phyloP scores from a whole-genome alignment of 2,797 vertebrate species.

The Vireo griseus region DNA sequence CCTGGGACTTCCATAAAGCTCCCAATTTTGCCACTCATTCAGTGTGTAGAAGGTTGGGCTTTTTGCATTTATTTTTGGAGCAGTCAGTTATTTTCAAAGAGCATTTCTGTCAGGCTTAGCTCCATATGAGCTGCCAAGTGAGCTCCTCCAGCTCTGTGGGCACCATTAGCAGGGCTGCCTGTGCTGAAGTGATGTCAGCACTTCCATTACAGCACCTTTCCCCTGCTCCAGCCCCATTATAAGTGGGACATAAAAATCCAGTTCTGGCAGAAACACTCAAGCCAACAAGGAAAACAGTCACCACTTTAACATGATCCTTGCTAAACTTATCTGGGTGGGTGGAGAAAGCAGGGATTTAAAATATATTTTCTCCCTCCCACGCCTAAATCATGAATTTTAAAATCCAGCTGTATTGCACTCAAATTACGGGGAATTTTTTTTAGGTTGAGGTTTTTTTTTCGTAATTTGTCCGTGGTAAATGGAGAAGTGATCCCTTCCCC shows the following conservation, averaged over 20 bases:
- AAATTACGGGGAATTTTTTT: neutral
- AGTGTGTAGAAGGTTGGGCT: neutral
- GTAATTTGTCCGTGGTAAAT: neutral
- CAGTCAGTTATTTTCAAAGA: neutral
- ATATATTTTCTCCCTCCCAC: neutral
- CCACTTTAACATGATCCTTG: neutral
- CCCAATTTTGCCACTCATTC: neutral
- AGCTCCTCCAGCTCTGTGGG: neutral
- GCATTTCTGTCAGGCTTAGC: neutral
- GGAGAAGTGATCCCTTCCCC: neutral
- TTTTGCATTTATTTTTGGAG: conserved; percentile 7
- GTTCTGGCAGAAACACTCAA: neutral
- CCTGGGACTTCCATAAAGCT: neutral
- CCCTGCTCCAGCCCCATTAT: neutral
- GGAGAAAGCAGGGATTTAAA: neutral
- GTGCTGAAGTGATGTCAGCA: neutral
- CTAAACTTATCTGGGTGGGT: neutral
- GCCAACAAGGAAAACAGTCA: neutral
- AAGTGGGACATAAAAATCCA: neutral
- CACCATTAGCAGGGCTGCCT: neutral
- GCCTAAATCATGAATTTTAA: neutral
- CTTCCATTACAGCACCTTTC: conserved; percentile 12
- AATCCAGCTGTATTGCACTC: neutral
- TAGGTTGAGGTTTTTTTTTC: neutral
- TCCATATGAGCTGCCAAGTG: neutral